Conservation (phyloP, 2,888 invertebrate species). For the Sminthurides aquaticus region DNA sequence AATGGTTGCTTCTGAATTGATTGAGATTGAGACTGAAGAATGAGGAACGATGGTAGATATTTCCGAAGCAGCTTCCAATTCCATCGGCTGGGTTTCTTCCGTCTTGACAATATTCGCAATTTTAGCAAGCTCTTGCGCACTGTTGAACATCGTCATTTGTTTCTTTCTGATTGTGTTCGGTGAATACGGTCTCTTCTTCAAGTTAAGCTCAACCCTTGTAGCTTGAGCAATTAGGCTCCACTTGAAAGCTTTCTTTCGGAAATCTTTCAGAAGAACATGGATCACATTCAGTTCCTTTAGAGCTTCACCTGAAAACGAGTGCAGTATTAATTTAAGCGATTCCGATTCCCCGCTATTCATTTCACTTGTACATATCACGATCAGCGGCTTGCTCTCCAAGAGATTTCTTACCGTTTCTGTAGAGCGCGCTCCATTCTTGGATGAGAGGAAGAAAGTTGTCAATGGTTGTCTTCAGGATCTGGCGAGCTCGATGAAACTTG, state of each 20-base stretch:
- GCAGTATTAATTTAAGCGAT: neutral
- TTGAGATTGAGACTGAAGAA: too few relatives aligned
- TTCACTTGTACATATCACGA: too few relatives aligned
- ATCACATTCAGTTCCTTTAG: neutral
- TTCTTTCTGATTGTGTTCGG: neutral
- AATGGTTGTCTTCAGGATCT: neutral
- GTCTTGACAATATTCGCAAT: too few relatives aligned
- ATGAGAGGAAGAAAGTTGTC: neutral
- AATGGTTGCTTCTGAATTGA: too few relatives aligned
- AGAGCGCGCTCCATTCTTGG: neutral
- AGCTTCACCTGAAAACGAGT: neutral
- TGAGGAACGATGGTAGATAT: too few relatives aligned
- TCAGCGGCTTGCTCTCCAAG: neutral
- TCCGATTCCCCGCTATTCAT: too few relatives aligned
- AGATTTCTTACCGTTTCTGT: neutral
- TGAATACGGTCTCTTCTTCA: neutral
- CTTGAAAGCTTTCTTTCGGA: neutral
- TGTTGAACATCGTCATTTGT: too few relatives aligned
- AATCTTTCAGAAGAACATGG: neutral
- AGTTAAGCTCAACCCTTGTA: neutral
- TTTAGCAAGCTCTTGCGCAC: too few relatives aligned
- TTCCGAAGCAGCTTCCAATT: too few relatives aligned
- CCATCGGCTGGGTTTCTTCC: too few relatives aligned
- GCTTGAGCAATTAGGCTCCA: neutral
- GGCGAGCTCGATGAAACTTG: neutral